phyloP scores from a whole-genome alignment of 1,140 invertebrate species.

The Drosophila sechellia region DNA sequence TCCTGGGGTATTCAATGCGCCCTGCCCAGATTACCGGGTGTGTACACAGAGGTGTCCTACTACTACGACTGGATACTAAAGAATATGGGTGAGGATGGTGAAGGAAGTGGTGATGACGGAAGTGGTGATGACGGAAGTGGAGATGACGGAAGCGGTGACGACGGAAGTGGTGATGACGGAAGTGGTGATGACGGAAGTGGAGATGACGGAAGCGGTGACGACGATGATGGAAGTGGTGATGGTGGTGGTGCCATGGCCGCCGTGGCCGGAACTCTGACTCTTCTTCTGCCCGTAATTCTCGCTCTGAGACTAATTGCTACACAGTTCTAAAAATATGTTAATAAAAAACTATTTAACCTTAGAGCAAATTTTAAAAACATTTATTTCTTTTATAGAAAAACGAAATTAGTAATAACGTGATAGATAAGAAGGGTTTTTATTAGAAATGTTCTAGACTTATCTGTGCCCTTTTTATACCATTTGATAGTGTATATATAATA shows the following conservation, averaged over 20 bases:
- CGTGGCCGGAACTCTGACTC: conserved; percentile 26
- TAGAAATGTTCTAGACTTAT: no score
- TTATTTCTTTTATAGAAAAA: not conserved
- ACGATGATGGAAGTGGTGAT: conserved; percentile 4
- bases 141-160: not conserved
- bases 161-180: conserved; percentile 13
- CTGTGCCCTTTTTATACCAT: no score
- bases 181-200: conserved; percentile 7
- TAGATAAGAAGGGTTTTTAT: no score
- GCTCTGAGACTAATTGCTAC: conserved; percentile 3
- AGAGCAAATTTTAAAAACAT: not conserved
- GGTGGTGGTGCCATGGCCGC: conserved; percentile 38
- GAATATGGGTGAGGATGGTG: conserved; percentile 32
- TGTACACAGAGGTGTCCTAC: conserved; percentile 88
- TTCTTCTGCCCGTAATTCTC: conserved; percentile 36
- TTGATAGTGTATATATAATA: no score
- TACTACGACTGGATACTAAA: conserved; percentile 87
- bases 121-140: conserved; percentile 6
- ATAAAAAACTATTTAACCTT: not conserved
- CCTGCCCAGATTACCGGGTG: conserved; percentile 87
- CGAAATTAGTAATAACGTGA: no score
- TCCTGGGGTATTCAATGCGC: conserved; percentile 91
- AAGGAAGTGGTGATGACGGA: not conserved
- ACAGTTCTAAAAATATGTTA: not conserved
- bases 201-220: conserved; percentile 3